phyloP scores from a whole-genome alignment of 2,888 invertebrate species.

The Ernsta delagoae region DNA sequence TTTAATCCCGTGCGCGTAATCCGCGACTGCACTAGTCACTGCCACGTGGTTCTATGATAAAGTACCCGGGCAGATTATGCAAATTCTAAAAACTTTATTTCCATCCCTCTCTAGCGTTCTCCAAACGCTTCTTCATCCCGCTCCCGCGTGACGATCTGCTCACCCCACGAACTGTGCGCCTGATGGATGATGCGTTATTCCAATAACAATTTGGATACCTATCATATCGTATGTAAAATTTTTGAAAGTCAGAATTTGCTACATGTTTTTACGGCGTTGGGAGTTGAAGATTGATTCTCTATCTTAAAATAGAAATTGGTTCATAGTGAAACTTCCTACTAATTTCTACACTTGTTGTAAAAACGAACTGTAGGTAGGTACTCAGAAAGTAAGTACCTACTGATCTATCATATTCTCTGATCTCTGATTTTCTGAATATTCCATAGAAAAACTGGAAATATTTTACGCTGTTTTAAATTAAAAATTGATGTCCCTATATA shows the following conservation, averaged over 20 bases:
- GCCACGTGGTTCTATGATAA: constrained; percentile 85
- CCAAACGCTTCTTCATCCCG: constrained; percentile 52
- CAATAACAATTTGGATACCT: constrained; percentile 79
- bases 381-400: too few species aligned
- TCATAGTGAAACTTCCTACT: too few species aligned
- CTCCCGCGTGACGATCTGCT: constrained; percentile 59
- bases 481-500: too few species aligned
- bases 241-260: constrained; percentile 66
- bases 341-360: too few species aligned
- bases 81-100: constrained; percentile 78
- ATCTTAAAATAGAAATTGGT: too few species aligned
- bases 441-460: too few species aligned
- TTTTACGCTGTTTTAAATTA: too few species aligned
- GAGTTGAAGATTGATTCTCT: constrained; percentile 11
- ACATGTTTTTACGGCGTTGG: constrained; percentile 38
- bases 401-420: too few species aligned
- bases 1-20: constrained; percentile 77
- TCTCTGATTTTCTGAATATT: too few species aligned
- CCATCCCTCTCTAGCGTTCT: constrained; percentile 58
- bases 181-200: constrained; percentile 85
- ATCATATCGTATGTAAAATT: constrained; percentile 80
- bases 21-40: constrained; percentile 83
- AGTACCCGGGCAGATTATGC: constrained; percentile 83
- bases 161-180: constrained; percentile 76
- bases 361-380: too few species aligned